phyloP scores from a whole-genome alignment of 2,797 vertebrate species.

The Iguana delicatissima region DNA sequence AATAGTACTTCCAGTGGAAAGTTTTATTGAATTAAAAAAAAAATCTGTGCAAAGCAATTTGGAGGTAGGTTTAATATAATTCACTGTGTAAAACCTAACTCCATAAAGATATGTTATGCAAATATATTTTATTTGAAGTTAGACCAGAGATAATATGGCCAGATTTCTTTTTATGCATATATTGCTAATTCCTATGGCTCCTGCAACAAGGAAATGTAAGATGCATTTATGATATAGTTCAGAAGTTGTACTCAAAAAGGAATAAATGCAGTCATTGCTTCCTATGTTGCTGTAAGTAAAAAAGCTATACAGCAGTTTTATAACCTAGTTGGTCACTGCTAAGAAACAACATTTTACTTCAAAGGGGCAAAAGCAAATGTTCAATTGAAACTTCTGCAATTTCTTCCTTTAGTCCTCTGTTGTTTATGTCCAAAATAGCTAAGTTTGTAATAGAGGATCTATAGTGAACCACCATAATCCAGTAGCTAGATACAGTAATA shows the following conservation, averaged over 20 bases:
- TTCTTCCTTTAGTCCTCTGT: background rate
- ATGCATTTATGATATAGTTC: background rate
- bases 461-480: background rate
- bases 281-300: background rate
- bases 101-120: background rate
- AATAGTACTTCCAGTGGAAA: background rate
- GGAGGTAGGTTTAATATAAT: slow-evolving; percentile 17
- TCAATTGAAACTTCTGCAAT: background rate
- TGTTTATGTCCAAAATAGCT: background rate
- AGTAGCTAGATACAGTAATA: background rate
- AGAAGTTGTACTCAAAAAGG: background rate
- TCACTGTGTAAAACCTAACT: slow-evolving; percentile 18
- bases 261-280: background rate
- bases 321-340: slow-evolving; percentile 14
- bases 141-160: background rate
- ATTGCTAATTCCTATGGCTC: slow-evolving; percentile 14
- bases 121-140: slow-evolving; percentile 33
- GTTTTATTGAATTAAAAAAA: slow-evolving; percentile 15
- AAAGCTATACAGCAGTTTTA: background rate
- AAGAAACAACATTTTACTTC: background rate
- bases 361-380: background rate
- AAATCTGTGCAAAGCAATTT: slow-evolving; percentile 23
- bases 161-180: slow-evolving; percentile 33
- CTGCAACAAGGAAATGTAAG: background rate
- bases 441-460: background rate